Evolutionary conservation across 2,888 invertebrate species (phyloP).

Genomic region (Amphimallon solstitiale): DNA sequence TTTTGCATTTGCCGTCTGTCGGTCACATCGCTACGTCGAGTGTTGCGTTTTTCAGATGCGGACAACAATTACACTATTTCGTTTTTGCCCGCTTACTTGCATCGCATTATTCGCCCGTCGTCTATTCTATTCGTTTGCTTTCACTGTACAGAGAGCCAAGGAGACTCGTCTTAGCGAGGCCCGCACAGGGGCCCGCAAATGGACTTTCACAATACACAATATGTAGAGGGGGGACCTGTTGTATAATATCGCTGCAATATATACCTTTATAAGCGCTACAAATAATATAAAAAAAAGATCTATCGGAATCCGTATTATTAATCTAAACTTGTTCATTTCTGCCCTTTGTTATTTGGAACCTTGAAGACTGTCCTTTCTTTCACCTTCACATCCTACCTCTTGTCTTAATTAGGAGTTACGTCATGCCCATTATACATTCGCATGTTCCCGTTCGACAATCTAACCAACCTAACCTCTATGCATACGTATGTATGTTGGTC

Average conservation of each 20-base stretch:
- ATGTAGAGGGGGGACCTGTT: slow-evolving; percentile 58
- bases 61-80: slow-evolving; percentile 27
- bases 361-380: slow-evolving; percentile 53
- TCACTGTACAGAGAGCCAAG: slow-evolving; percentile 62
- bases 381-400: slow-evolving; percentile 51
- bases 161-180: slow-evolving; percentile 62
- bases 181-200: slow-evolving; percentile 61
- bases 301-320: slow-evolving; percentile 35
- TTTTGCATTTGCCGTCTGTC: slow-evolving; percentile 15
- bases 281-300: slow-evolving; percentile 35
- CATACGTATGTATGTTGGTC: no score
- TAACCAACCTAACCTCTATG: slow-evolving; percentile 25
- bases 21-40: neutral
- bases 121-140: slow-evolving; percentile 57
- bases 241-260: slow-evolving; percentile 62
- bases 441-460: slow-evolving; percentile 39
- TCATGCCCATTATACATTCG: slow-evolving; percentile 41
- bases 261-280: slow-evolving; percentile 50
- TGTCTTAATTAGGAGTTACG: slow-evolving; percentile 45
- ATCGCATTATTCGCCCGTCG: slow-evolving; percentile 53
- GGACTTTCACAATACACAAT: slow-evolving; percentile 63
- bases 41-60: no score
- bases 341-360: slow-evolving; percentile 50
- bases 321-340: slow-evolving; percentile 46
- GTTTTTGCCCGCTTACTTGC: slow-evolving; percentile 7